Percentiles rank a stretch among this genome's conserved stretches.
Conservation (phyloP, 2,888 invertebrate genomes). For the Dendrolimus pini region DNA sequence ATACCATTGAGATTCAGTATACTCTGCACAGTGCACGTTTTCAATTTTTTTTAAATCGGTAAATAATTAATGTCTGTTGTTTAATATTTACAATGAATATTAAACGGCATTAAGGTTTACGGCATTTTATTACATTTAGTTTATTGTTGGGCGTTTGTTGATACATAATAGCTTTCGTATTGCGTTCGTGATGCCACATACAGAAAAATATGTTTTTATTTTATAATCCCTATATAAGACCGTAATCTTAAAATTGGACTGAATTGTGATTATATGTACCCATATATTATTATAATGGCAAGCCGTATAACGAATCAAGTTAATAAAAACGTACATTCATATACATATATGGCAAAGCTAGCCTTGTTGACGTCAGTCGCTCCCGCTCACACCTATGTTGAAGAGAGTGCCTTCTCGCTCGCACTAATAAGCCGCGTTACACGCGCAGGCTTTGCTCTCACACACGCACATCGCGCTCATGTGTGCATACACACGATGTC, state of each 20-base stretch:
- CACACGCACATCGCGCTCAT: conserved; percentile 25
- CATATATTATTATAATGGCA: conserved; percentile 67
- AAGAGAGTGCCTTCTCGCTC: conserved; percentile 47
- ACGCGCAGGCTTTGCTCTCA: conserved; percentile 30
- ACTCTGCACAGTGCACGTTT: too few species aligned
- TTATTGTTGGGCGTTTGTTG: background rate
- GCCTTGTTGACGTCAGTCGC: conserved; percentile 60
- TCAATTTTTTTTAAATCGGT: too few species aligned
- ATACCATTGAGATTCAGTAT: too few species aligned
- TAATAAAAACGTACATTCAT: conserved; percentile 72
- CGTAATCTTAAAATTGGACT: conserved; percentile 41
- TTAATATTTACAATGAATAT: too few species aligned
- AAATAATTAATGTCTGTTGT: too few species aligned
- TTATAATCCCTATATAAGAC: conserved; percentile 18
- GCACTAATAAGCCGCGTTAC: conserved; percentile 60
- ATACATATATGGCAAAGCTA: conserved; percentile 69
- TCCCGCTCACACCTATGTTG: conserved; percentile 46
- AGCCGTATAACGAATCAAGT: conserved; percentile 67
- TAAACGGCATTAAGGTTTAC: background rate
- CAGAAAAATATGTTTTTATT: conserved; percentile 13
- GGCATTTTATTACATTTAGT: background rate
- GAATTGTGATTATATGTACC: conserved; percentile 52
- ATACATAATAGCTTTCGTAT: conserved; percentile 1
- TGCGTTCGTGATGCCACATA: conserved; percentile 9
- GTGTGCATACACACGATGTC: conserved; percentile 42